These are phyloP conservation scores for Laterallus jamaicensis DNA, from an alignment of 2,113 vertebrate genomes.

Conservation along the genomic window DNA sequence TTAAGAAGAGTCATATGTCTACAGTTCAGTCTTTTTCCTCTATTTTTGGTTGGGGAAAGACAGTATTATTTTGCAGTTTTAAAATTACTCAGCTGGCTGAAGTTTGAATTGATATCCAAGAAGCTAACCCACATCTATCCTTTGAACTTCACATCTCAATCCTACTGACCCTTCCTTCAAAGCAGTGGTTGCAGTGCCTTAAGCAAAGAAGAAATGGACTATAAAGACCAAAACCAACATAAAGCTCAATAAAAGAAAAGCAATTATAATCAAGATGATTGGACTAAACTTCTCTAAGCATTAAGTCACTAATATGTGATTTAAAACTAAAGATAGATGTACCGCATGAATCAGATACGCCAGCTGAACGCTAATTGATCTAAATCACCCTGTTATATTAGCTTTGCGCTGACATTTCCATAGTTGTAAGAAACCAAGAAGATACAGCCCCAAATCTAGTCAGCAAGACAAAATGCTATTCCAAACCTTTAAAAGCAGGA, in stretches of 20 bases:
- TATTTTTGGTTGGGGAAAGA: not conserved
- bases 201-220: not conserved
- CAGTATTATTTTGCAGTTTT: not conserved
- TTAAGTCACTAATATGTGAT: constrained; percentile 18
- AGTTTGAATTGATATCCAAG: not conserved
- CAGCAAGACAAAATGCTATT: not conserved
- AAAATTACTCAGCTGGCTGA: not conserved
- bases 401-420: not conserved
- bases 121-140: not conserved
- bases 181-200: not conserved
- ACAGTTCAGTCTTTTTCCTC: not conserved
- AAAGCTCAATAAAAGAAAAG: not conserved
- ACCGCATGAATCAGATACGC: constrained; percentile 17
- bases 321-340: constrained; percentile 56
- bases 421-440: not conserved
- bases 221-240: not conserved
- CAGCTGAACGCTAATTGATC: constrained; percentile 56
- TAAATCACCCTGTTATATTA: not conserved
- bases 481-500: not conserved
- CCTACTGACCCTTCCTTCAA: not conserved
- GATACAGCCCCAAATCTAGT: not conserved
- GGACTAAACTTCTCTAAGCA: constrained; percentile 11
- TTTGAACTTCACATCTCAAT: not conserved
- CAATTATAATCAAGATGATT: constrained; percentile 63
- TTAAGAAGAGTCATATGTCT: not conserved